Evolutionary conservation across 2,797 vertebrate species (phyloP), one percentile per base, ranked within the genome.

Genomic region (Smutsia gigantea): DNA sequence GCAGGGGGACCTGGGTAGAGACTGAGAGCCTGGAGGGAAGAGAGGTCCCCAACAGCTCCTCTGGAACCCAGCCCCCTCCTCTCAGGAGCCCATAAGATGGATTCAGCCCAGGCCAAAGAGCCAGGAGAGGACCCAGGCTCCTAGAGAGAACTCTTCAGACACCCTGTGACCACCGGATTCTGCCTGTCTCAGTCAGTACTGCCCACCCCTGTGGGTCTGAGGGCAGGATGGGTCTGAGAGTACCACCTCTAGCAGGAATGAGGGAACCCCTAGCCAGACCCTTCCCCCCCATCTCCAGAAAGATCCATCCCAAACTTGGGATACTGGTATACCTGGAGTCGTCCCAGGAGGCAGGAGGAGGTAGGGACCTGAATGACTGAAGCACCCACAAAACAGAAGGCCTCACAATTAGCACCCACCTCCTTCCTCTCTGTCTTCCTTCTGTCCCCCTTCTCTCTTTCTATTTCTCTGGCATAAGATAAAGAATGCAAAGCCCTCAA

Each of bases 391-490:
- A 77, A 66, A 63, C 85, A 49, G 77, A 78, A 74, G 51, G 39
- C 72, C 39, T 86, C 79, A 7, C 3, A 4, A 25, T 15, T 74
- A 53, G 81, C 27, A 3, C 71, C 14, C 0, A 31, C 46, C 57
- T 53, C 82, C 88, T 57, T 94, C 25, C 72, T 83, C 79, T 53
- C 37, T 69, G 37, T 49, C 79, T 87, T 42, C 64, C 84, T 78
- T 68, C 84, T 29, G 78, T n/a, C 59, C 71, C 66, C 31, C 69
- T 61, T 59, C 75, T 85, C 39, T 92, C 82, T 53, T 51, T 37
- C 92, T 88, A 79, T 55, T 55, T 53, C 77, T 90, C 88, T 37
- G 57, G 69, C 78, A 90, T 74, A 86, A 96, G 90, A 77, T 5
- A 68, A 64, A 87, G 81, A 59, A 83, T 13, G 27, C 61, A 84